These are phyloP conservation scores for Pipistrellus pygmaeus DNA, from an alignment of 2,797 vertebrate genomes.

Conservation along the genomic window DNA sequence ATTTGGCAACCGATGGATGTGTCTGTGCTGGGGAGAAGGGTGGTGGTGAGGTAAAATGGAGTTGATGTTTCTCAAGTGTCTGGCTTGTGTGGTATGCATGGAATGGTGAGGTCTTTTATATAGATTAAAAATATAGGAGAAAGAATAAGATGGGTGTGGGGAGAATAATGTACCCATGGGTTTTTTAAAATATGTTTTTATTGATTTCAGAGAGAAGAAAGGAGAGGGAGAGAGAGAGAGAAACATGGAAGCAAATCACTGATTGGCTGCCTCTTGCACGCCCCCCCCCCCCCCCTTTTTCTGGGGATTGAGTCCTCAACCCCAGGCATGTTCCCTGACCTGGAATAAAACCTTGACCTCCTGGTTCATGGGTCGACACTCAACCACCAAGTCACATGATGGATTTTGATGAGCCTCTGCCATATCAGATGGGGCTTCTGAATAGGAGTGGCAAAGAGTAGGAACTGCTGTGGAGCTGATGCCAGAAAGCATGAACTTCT, in stretches of 20 bases:
- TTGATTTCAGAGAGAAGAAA: no score
- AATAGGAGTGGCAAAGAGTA: background rate
- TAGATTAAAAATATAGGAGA: background rate
- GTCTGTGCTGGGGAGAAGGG: background rate
- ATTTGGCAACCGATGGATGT: background rate
- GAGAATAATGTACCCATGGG: background rate
- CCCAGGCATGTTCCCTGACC: no score
- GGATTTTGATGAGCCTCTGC: background rate
- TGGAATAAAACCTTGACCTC: no score
- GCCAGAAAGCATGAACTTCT: background rate
- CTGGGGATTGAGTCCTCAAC: no score
- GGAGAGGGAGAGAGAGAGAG: no score
- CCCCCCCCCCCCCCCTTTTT: no score
- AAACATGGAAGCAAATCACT: no score
- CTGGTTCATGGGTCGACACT: no score
- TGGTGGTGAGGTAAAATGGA: background rate
- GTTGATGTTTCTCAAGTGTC: background rate
- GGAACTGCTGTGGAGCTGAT: fast-evolving
- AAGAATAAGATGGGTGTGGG: background rate
- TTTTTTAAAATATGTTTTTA: no score
- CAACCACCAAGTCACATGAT: background rate
- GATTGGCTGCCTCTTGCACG: no score
- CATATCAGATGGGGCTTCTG: background rate
- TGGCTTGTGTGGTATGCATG: background rate
- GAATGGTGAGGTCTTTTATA: background rate